These are phyloP conservation scores for Campopleginae sp. DNA, from an alignment of 2,888 invertebrate species.

Conservation along the genomic window DNA sequence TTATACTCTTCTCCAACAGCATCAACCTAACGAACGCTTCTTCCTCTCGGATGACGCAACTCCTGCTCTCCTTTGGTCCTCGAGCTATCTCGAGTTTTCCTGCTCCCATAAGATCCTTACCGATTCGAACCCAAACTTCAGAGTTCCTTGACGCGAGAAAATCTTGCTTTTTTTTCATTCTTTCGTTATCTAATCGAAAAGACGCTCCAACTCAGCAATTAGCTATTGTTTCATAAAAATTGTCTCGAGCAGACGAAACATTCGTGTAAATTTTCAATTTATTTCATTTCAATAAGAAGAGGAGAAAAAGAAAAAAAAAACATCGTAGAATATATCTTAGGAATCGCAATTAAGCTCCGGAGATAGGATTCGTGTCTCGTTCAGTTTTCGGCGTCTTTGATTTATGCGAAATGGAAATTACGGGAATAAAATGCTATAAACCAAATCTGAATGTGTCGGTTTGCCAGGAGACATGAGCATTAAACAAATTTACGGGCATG, in stretches of 20 bases:
- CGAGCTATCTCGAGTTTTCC: constrained; percentile 36
- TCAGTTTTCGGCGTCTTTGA: constrained; percentile 10
- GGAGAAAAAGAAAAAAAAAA: neutral
- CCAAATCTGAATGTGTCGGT: constrained; percentile 3
- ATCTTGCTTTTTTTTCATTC: neutral
- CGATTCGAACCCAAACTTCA: too few species aligned
- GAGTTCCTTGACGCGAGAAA: too few species aligned
- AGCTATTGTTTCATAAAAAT: too few species aligned
- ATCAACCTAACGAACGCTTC: constrained; percentile 50
- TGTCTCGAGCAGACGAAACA: neutral
- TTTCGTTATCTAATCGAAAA: neutral
- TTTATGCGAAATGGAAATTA: constrained; percentile 32
- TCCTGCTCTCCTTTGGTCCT: neutral
- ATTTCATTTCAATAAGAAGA: neutral
- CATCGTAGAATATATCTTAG: neutral
- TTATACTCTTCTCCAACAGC: constrained; percentile 25
- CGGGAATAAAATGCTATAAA: constrained; percentile 13
- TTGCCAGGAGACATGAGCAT: constrained; percentile 19
- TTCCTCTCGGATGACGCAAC: constrained; percentile 45
- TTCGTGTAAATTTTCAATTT: neutral
- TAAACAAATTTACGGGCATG: constrained; percentile 27
- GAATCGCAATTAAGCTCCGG: constrained; percentile 5
- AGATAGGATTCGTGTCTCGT: neutral
- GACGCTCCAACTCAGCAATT: too few species aligned
- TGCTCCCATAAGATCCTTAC: neutral